Conservation (phyloP, 2,113 vertebrate species). For the Columba livia region DNA sequence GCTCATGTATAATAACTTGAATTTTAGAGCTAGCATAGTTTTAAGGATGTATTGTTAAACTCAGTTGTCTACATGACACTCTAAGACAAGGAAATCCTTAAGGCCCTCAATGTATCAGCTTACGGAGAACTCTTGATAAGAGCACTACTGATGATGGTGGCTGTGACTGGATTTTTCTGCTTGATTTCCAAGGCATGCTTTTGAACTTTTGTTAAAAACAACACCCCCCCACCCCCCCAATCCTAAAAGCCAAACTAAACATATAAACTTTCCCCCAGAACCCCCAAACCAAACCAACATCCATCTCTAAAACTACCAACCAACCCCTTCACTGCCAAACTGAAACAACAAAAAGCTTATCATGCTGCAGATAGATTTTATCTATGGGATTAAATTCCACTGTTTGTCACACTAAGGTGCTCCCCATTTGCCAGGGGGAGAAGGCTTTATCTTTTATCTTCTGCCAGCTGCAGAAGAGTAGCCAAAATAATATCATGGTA, state of each 20-base stretch:
- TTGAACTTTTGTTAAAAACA: neutral
- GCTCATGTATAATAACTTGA: neutral
- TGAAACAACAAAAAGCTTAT: neutral
- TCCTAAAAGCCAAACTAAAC: neutral
- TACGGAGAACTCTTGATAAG: neutral
- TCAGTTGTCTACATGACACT: neutral
- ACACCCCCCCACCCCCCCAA: too few species aligned
- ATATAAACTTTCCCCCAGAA: neutral
- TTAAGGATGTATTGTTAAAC: neutral
- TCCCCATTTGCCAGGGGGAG: neutral
- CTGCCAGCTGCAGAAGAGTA: neutral
- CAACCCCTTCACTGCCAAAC: rapidly evolving
- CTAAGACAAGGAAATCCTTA: neutral
- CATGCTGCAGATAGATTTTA: neutral
- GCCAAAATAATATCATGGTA: neutral
- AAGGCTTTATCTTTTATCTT: neutral
- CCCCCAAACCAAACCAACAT: neutral
- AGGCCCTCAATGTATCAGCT: neutral
- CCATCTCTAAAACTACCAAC: neutral
- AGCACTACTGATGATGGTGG: neutral
- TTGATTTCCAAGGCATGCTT: neutral
- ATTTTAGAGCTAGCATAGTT: neutral
- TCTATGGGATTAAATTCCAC: neutral
- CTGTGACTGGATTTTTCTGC: neutral
- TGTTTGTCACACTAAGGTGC: neutral